Base-by-base conservation (phyloP, 1,140 invertebrate genomes). In the Heterodera schachtii region DNA sequence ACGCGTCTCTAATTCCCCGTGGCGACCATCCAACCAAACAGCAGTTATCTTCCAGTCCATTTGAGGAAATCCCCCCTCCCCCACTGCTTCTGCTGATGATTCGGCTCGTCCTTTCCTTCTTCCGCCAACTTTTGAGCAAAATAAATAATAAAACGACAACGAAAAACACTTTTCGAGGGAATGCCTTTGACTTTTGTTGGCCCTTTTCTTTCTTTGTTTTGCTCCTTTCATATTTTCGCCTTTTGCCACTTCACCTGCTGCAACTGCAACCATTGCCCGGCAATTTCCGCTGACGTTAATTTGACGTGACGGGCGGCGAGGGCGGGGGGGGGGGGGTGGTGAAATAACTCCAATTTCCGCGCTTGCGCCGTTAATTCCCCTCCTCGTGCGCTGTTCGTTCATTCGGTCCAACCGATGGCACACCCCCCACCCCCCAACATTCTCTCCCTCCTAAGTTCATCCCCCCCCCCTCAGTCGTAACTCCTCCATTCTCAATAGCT, bases 1-100 rank as follows among this genome's bases (percentile, higher is more conserved):
- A 46, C 69, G 69, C 69, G 69, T 46, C 69, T 41, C 44, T 71
- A 71, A 71, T 71, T 71, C 69, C 69, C 69, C 44, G 41, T 46
- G 19, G n/a, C 69, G 69, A 41, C 57, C 57, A 64, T 64, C 16
- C 57, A 64, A 21, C 57, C 57, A 64, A 64, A 64, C 8, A n/a
- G 21, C 69, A 52, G 49, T 11, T 52, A 8, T 71, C 69, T 71
- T 71, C 69, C 69, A 71, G 69, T 71, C 69, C 69, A 71, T 71
- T 71, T 71, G 69, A 71, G 31, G 69, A 31, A 46, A 46, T 71
- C 69, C 41, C 69, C 19, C 69, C 19, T 44, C 69, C 9, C 19
- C 16, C 41, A 41, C 69, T 41, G 1, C 69, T 5, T 46, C 16
- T 71, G 8, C 69, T 11, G 57, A 19, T 64, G 57, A 13, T 64